A percentile compares a stretch with the other conserved stretches of the same genome.
Conservation (phyloP, 35 echinoderm and acorn worm species). For the Acanthaster planci region DNA sequence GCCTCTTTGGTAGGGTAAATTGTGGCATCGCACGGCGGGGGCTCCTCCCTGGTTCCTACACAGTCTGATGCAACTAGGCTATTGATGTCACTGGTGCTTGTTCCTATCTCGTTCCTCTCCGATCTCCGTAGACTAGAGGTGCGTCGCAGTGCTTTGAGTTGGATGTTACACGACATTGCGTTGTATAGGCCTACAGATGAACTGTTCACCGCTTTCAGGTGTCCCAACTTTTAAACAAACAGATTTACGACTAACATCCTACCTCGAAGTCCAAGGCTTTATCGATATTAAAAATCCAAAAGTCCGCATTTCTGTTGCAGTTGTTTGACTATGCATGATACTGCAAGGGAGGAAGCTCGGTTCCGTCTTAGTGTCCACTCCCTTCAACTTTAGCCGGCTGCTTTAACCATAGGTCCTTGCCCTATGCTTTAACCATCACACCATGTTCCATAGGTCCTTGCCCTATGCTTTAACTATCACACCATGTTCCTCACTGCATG, state of each 20-base stretch:
- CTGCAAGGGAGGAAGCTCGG: not conserved
- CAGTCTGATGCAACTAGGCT: not conserved
- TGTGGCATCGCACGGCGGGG: not conserved
- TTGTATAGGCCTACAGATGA: no score
- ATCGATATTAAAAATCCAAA: not conserved
- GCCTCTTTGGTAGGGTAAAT: not conserved
- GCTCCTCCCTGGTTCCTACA: not conserved
- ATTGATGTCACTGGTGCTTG: not conserved
- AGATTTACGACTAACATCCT: not conserved
- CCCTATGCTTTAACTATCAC: not conserved
- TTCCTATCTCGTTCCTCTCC: not conserved
- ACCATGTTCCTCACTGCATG: not conserved
- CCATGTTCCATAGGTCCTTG: not conserved
- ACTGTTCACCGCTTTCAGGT: no score
- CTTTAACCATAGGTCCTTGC: not conserved
- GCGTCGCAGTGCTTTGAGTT: not conserved
- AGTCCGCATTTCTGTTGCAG: not conserved
- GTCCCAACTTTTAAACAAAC: not conserved
- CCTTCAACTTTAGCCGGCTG: not conserved
- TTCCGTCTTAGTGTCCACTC: not conserved
- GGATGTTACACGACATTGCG: not conserved
- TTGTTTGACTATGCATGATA: not conserved
- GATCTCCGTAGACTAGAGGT: not conserved
- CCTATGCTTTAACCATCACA: not conserved
- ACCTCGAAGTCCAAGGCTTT: not conserved